Evolutionary conservation across 1,140 invertebrate genomes (phyloP).

Genomic region (Batillaria attramentaria): DNA sequence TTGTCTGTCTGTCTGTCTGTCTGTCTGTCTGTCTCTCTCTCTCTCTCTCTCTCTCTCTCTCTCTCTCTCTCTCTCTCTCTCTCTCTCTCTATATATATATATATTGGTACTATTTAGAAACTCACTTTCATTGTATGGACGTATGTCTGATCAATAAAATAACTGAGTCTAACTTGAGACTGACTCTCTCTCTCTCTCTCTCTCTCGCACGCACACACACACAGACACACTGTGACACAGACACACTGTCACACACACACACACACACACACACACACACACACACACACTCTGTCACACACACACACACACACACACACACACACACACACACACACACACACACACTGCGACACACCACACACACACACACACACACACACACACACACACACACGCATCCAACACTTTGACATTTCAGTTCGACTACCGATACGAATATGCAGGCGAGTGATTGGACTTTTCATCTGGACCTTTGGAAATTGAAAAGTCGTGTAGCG

Average conservation of each 20-base stretch:
- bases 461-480: no score
- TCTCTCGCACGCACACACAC: no score
- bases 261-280: constrained; percentile 1
- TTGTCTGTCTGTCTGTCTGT: background rate
- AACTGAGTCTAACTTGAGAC: background rate
- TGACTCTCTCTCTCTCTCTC: background rate
- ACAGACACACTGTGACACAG: background rate
- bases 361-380: constrained; percentile 3
- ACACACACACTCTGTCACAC: background rate
- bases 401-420: no score
- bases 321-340: constrained; percentile 22
- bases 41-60: background rate
- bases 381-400: background rate
- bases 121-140: no score
- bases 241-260: background rate
- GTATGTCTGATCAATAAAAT: no score
- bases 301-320: constrained; percentile 7
- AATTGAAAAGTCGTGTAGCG: no score
- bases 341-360: background rate
- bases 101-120: no score
- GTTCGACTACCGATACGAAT: no score
- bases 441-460: no score
- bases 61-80: background rate
- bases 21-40: background rate
- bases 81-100: no score